Evolutionary conservation across 2,888 invertebrate genomes (phyloP), one percentile per base, ranked within the genome.

Genomic region (Leptinotarsa peninsularis): DNA sequence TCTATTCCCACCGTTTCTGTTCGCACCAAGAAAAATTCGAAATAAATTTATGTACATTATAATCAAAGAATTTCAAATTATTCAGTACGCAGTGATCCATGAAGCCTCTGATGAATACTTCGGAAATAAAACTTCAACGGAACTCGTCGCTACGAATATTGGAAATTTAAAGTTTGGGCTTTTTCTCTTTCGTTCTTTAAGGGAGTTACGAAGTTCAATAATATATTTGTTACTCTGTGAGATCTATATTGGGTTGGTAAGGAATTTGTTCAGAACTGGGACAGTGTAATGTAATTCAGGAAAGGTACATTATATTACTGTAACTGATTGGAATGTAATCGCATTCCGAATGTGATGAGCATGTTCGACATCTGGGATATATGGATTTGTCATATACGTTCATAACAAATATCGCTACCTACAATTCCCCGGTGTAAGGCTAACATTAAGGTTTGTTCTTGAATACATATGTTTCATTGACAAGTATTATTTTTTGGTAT

Each of bases 81-180:
- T 75, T 75, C 71, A 67, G 60, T 75, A 75, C 67, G 71, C 63
- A 60, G 49, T 60, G 67, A 71, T 67, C 60, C 71, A 49, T 71
- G 4, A 60, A 71, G 54, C 63, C 43, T 68, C 67, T 71, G 67
- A 71, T 60, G 71, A 75, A 70, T 63, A 60, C 74, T 68, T 71
- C 50, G 17, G 70, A 71, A 50, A 67, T 17, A n/a, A 71, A 75
- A 75, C 67, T 71, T 75, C 68, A 27, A 67, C 67, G 18, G 58
- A 58, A 23, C 58, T 58, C 21, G 58, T 58, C 4, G 21, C 58
- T 23, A 58, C 4, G 21, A 58, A 63, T 33, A 18, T 33, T 4
- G 63, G 7, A 5, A 63, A 27, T 33, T 63, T n/a, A 27, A 43
- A 63, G 33, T 63, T 63, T 7, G 18, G 1, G 10, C 43, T 63